phyloP scores from a whole-genome alignment of 2,797 vertebrate genomes.

The Rachycentron canadum region DNA sequence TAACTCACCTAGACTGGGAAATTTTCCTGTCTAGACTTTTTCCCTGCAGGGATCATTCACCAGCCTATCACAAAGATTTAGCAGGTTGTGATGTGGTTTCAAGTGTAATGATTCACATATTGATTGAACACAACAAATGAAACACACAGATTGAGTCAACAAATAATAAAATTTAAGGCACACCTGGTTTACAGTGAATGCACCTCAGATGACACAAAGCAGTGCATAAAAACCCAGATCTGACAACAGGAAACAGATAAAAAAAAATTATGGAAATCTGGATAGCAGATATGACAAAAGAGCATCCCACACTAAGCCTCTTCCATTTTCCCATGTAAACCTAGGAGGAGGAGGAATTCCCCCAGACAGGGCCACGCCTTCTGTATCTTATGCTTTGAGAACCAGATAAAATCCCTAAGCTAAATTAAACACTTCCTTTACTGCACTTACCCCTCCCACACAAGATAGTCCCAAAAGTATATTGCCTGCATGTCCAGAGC shows the following conservation, averaged over 20 bases:
- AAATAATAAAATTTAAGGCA: background rate
- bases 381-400: slow-evolving; percentile 63
- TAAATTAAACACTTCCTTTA: slow-evolving; percentile 82
- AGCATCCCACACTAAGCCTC: slow-evolving; percentile 18
- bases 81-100: slow-evolving; percentile 34
- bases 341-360: slow-evolving; percentile 77
- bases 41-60: slow-evolving; percentile 66
- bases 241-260: slow-evolving; percentile 3
- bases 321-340: slow-evolving; percentile 52
- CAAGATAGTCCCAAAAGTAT: slow-evolving; percentile 68
- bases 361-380: slow-evolving; percentile 78
- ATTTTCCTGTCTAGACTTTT: slow-evolving; percentile 81
- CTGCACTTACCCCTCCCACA: slow-evolving; percentile 70
- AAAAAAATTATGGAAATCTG: background rate
- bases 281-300: slow-evolving; percentile 23
- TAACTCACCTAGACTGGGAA: slow-evolving; percentile 52
- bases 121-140: slow-evolving; percentile 28
- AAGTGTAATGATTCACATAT: slow-evolving; percentile 43
- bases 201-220: background rate
- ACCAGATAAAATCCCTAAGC: slow-evolving; percentile 74
- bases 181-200: slow-evolving; percentile 21
- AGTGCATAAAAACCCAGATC: background rate
- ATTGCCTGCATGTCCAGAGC: slow-evolving; percentile 39
- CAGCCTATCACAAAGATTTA: slow-evolving; percentile 32
- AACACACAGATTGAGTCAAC: background rate